Base-by-base conservation (phyloP, 2,113 vertebrate genomes). In the Formicarius rufipectus region DNA sequence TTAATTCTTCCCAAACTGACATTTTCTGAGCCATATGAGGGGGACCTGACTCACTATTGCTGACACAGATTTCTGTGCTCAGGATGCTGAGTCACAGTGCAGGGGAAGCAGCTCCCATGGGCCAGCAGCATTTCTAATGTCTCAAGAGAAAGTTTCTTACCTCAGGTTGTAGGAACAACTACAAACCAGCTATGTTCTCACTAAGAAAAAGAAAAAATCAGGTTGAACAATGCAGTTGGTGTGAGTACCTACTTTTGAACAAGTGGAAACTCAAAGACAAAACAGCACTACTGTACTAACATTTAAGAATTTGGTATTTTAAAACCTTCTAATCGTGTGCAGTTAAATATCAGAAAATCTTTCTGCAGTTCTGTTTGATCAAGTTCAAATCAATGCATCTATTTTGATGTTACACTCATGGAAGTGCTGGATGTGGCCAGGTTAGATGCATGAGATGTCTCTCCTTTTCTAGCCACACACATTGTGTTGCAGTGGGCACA, bases 11-110 rank as follows among this genome's bases (percentile, higher is more conserved):
- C 15, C 31, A 80, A 74, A 52, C 7, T 6, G 64, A 24, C 23
- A 27, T 8, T 44, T 84, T 72, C 21, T 52, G 53, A 87, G 30
- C 5, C n/a, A 17, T 11, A 76, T 14, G 37, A 82, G 45, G 21
- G 5, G 4, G 10, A 45, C 10, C 60, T 0, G 0, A 28, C 3
- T n/a, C 1, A 1, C 18, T 33, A 24, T 39, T 49, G 53, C 27
- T 22, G 35, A 37, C 13, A 31, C 4, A 68, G 25, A 50, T 33
- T 66, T 62, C 67, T 44, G 45, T 0, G 0, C 21, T 49, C 35
- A 33, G 55, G 7, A 63, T 0, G 11, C 30, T 3, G 17, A 63
- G 33, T 28, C 39, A 44, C 0, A 0, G 31, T 1, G 0, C 0
- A 0, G 3, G 2, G 42, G 20, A 84, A 72, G 37, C 24, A 67